A percentile compares a stretch with the other conserved stretches of the same genome.
Conservation (phyloP, 2,113 vertebrate genomes). For the Triplophysa tibetana region DNA sequence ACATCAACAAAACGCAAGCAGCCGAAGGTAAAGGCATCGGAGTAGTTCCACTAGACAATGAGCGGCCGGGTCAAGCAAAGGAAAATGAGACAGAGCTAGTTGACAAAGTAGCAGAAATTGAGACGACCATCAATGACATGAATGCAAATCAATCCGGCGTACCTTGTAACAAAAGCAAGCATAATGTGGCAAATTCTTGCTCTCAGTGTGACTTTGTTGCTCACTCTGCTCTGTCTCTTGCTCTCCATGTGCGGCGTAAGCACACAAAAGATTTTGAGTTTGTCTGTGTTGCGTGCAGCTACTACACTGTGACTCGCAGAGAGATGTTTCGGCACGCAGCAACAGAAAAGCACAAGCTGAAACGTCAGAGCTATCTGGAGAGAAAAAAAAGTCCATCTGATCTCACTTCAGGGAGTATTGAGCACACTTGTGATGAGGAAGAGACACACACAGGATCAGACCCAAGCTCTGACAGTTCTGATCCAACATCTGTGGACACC, state of each 20-base stretch:
- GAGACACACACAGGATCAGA: not conserved
- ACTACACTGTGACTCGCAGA: conserved; percentile 88
- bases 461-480: not conserved
- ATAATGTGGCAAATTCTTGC: conserved; percentile 73
- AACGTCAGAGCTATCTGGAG: conserved; percentile 78
- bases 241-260: conserved; percentile 88
- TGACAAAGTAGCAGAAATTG: conserved; percentile 51
- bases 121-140: conserved; percentile 46
- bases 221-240: conserved; percentile 85
- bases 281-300: conserved; percentile 92
- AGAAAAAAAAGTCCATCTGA: conserved; percentile 15
- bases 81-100: conserved; percentile 47
- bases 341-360: conserved; percentile 91
- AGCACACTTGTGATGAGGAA: not conserved
- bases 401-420: not conserved
- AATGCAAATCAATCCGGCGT: conserved; percentile 34
- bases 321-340: conserved; percentile 91
- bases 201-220: conserved; percentile 83
- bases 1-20: conserved; percentile 81
- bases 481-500: not conserved
- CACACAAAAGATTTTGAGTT: conserved; percentile 93
- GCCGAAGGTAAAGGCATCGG: conserved; percentile 60
- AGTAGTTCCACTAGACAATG: conserved; percentile 43
- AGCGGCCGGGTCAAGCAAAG: not conserved
- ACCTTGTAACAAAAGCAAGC: conserved; percentile 59